Evolutionary conservation across 2,113 vertebrate species (phyloP).

Genomic region (Pterocles orientalis): DNA sequence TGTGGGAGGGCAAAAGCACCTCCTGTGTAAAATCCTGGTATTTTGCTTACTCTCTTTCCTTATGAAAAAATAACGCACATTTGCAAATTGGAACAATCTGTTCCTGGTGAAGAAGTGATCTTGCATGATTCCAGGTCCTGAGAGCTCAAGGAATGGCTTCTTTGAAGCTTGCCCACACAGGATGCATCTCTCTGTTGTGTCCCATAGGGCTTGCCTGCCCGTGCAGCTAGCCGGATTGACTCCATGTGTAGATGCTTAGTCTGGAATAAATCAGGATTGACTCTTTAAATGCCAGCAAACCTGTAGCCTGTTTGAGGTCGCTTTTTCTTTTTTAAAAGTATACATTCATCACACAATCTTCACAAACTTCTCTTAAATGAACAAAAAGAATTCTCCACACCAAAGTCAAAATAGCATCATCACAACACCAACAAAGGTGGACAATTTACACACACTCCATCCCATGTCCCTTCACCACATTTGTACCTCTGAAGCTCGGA

Average conservation of each 20-base stretch:
- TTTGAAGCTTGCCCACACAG: slow-evolving; percentile 42
- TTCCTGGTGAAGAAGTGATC: background rate
- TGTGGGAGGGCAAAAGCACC: background rate
- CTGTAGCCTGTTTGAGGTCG: background rate
- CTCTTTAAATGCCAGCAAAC: background rate
- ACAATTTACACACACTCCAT: rapidly evolving
- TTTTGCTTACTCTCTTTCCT: background rate
- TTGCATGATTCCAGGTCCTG: background rate
- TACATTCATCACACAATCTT: background rate
- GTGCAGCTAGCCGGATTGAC: background rate
- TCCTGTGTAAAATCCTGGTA: background rate
- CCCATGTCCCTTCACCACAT: background rate
- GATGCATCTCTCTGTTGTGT: background rate
- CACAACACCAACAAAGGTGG: background rate
- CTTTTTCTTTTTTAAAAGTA: background rate
- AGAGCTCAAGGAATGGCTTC: background rate
- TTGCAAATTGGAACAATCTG: background rate
- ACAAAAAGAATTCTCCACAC: background rate
- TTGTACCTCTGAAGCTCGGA: background rate
- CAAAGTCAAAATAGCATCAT: background rate
- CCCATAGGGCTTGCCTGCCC: background rate
- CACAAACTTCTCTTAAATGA: background rate
- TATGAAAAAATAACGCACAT: background rate
- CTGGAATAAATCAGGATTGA: background rate
- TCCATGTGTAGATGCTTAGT: background rate